A percentile compares a stretch with the other conserved stretches of the same genome.
phyloP scores from a whole-genome alignment of 2,113 vertebrate species.

The Pygathrix nemaeus region DNA sequence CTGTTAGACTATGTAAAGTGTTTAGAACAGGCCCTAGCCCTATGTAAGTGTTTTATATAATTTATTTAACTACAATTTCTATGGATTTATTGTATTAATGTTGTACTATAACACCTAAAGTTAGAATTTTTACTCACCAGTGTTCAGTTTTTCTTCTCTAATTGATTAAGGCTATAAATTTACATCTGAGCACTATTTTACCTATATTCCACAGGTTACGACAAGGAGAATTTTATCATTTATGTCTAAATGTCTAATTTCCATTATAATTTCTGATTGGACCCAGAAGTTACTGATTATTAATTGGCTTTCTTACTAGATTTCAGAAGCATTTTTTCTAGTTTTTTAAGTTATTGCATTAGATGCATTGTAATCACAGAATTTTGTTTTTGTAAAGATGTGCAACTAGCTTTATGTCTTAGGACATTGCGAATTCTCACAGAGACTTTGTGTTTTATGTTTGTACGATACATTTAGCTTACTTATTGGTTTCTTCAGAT shows the following conservation, averaged over 20 bases:
- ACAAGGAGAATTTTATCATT: not conserved
- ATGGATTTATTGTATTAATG: not conserved
- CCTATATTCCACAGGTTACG: not conserved
- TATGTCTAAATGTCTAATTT: not conserved
- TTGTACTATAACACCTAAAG: not conserved
- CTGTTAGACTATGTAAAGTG: not conserved
- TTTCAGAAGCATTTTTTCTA: not conserved
- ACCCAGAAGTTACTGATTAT: not conserved
- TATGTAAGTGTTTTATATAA: not conserved
- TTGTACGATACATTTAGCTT: not conserved
- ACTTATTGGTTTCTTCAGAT: not conserved
- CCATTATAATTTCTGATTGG: not conserved
- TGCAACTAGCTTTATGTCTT: not conserved
- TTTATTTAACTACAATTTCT: not conserved
- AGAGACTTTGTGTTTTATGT: not conserved
- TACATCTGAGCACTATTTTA: not conserved
- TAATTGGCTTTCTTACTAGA: not conserved
- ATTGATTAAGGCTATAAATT: not conserved
- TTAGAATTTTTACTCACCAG: not conserved
- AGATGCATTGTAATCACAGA: not conserved
- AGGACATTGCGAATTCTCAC: not conserved
- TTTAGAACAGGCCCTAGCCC: not conserved
- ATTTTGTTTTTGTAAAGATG: not conserved
- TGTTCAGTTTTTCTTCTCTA: not conserved
- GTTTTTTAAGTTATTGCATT: not conserved